Evolutionary conservation across 2,797 vertebrate species (phyloP), one percentile per base, ranked within the genome.

Genomic region (Salmo trutta): DNA sequence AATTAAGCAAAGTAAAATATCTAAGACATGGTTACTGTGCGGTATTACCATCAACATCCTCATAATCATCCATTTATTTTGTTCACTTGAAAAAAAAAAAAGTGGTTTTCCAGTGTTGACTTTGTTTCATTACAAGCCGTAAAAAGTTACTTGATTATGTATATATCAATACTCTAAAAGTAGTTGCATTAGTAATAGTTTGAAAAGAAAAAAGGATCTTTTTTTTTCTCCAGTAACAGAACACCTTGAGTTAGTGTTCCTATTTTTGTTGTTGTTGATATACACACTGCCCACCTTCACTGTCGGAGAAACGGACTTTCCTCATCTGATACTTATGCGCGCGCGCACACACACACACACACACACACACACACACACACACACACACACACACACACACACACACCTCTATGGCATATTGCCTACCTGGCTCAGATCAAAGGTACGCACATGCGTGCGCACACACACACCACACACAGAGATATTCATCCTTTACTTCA

Each of bases 101-200:
- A 75, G 72, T 83, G 75, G 54, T 70, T 33, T 83, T 87, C 74
- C 85, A 81, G 82, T 86, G 80, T 79, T 72, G 59, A 75, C 74
- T 79, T 75, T 64, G 77, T 73, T 80, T 83, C 15, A 17, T 74
- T 77, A 71, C 71, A 77, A 80, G 83, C 12, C 16, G 53, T 75
- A 76, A 86, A 77, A 84, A 79, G 64, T 62, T 41, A 79, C 75
- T 16, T 24, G 70, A 74, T 86, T 78, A 77, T 21, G 78, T 21
- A 85, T 53, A 86, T 84, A 75, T 71, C 66, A 79, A 81, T 72
- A 78, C 21, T 82, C 66, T 81, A 81, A 84, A 81, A 80, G 75
- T 77, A 76, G 77, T 73, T 83, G 78, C 79, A 74, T 79, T 75
- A 79, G 67, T 24, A 75, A 69, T 66, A 75, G 52, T 33, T 75